A percentile compares a stretch with the other conserved stretches of the same genome.
Conservation (phyloP, 2,797 vertebrate species). For the Ctenosaura bakeri region DNA sequence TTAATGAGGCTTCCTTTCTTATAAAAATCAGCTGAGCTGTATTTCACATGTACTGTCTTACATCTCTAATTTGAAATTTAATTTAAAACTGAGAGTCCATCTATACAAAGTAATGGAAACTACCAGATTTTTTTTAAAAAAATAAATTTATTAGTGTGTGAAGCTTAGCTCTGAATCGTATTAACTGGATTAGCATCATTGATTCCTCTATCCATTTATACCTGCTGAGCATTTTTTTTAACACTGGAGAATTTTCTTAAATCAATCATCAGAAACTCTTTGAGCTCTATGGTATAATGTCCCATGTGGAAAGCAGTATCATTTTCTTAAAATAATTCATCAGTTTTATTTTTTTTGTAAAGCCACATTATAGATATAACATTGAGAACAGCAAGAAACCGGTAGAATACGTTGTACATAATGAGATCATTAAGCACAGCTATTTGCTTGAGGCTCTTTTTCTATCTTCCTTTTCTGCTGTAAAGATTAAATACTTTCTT, state of each 20-base stretch:
- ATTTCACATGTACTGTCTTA: neutral
- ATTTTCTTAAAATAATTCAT: slow-evolving; percentile 28
- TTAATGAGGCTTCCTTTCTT: neutral
- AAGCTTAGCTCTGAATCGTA: neutral
- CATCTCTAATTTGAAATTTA: neutral
- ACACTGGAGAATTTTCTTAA: neutral
- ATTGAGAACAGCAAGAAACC: neutral
- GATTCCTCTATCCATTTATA: neutral
- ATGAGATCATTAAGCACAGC: slow-evolving; percentile 53
- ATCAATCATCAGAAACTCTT: slow-evolving; percentile 26
- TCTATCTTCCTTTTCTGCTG: slow-evolving; percentile 65
- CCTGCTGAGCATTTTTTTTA: neutral
- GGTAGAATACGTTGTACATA: neutral
- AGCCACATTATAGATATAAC: slow-evolving; percentile 23
- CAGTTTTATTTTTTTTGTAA: neutral
- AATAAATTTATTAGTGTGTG: neutral
- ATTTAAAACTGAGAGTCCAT: slow-evolving; percentile 13
- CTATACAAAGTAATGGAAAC: neutral
- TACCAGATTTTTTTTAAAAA: neutral
- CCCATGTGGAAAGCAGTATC: slow-evolving; percentile 20
- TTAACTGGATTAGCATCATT: slow-evolving; percentile 1
- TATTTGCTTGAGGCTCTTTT: slow-evolving; percentile 63
- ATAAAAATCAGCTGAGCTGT: neutral
- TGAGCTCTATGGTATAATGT: neutral
- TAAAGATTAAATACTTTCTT: slow-evolving; percentile 75